Evolutionary conservation across 2,797 vertebrate species (phyloP), one percentile per base, ranked within the genome.

Genomic region (Thaleichthys pacificus): DNA sequence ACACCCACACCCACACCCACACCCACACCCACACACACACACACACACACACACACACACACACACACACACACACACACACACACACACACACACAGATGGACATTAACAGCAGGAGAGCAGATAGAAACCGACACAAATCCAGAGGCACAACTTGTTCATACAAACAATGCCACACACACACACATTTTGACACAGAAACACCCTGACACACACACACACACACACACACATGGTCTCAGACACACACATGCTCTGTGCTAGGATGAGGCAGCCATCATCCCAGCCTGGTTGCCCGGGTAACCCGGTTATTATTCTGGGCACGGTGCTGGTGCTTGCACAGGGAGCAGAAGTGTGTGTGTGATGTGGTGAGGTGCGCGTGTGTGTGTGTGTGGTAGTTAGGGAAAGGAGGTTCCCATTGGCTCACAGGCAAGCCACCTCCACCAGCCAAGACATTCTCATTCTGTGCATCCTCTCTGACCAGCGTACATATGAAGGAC

Each of bases 291-390:
- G 92, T 94, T 94, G 91, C 92, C 92, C 77, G 77, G 92, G 92
- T 91, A 93, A 93, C 91, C 85, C 85, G 19, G 77, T 93, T 92
- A 93, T 89, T 92, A 94, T 93, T 92, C 92, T 86, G 86, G 84
- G 86, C 91, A 92, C 87, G 83, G 73, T 83, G 77, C 83, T 79
- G 73, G 65, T 78, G 88, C 89, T 85, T 78, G 79, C 89, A 88
- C 78, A 77, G 83, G 76, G 72, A 77, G 76, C 73, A 73, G 77
- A 71, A 42, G 9, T 42, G 38, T 14, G 68, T 9, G 69, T 71
- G 38, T 42, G 38, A 30, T 42, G 9, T 42, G 38, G 38, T 42
- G 38, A 7, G 38, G 38, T 42, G 38, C 11, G 22, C 65, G 14
- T 63, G 65, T 75, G 72, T 71, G 38, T 42, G 22, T 67, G 14